These are phyloP conservation scores for Luehdorfia chinensis DNA, from an alignment of 1,140 invertebrate species.

Conservation along the genomic window DNA sequence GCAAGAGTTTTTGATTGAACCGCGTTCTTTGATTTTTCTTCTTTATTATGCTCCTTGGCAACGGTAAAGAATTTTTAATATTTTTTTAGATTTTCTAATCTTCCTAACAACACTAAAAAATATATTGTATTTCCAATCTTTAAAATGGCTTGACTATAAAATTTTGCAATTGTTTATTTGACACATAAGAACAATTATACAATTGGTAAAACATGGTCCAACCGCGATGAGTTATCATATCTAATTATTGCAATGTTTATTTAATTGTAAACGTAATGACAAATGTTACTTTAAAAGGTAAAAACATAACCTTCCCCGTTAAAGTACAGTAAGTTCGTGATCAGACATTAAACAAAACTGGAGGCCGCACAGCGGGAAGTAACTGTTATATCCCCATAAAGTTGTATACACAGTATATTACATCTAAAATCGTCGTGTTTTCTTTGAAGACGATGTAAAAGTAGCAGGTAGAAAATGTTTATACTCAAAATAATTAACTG, in stretches of 20 bases:
- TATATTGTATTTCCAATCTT: no score
- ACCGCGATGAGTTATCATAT: no score
- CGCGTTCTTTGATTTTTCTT: no score
- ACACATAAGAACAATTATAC: no score
- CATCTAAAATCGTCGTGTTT: slow-evolving; percentile 3
- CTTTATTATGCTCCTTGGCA: no score
- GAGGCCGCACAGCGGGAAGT: background rate
- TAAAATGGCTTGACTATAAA: no score
- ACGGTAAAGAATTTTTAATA: no score
- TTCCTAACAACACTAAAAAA: no score
- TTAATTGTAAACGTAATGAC: background rate
- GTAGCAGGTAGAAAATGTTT: slow-evolving; percentile 8
- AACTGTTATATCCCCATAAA: slow-evolving; percentile 5
- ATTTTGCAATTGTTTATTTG: no score
- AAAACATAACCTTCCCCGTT: background rate
- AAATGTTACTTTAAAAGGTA: slow-evolving; percentile 7
- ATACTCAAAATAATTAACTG: slow-evolving; percentile 8
- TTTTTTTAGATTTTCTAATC: no score
- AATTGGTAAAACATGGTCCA: no score
- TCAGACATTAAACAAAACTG: background rate
- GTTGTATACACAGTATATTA: slow-evolving; percentile 13
- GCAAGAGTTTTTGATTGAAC: no score
- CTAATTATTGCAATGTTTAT: background rate
- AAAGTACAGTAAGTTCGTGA: slow-evolving; percentile 2
- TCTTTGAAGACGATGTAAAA: background rate